These are phyloP conservation scores for Melikaiella ostensackeni DNA, from an alignment of 2,888 invertebrate genomes.

Conservation along the genomic window DNA sequence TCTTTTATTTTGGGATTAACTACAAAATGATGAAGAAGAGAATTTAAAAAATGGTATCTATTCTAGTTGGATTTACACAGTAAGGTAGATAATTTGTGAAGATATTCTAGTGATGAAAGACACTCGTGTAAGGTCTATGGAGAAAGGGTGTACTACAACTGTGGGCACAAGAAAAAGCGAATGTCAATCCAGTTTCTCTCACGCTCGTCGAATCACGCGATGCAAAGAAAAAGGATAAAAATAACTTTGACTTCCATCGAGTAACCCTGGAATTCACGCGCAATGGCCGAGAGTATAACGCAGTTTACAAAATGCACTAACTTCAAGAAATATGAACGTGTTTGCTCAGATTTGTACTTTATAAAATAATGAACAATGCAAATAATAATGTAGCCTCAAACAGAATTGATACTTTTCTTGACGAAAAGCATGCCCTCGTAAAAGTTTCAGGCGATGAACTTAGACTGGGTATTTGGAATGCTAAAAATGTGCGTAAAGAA, in stretches of 20 bases:
- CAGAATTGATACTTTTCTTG: too few species aligned
- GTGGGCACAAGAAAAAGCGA: slow-evolving; percentile 28
- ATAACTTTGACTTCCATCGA: slow-evolving; percentile 33
- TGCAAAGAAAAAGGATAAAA: slow-evolving; percentile 41
- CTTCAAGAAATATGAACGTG: slow-evolving; percentile 1
- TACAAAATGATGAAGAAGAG: too few species aligned
- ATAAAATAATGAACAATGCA: too few species aligned
- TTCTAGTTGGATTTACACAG: background rate
- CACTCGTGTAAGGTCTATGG: background rate
- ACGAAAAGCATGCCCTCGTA: too few species aligned
- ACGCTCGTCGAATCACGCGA: slow-evolving; percentile 44
- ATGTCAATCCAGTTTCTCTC: slow-evolving; percentile 44
- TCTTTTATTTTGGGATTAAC: too few species aligned
- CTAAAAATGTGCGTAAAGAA: too few species aligned
- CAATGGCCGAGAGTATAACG: slow-evolving; percentile 21
- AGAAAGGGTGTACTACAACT: slow-evolving; percentile 20
- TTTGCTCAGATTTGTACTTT: background rate
- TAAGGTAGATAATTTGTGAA: background rate
- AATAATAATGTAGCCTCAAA: too few species aligned
- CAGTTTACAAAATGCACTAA: background rate
- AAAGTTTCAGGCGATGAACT: too few species aligned
- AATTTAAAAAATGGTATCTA: too few species aligned
- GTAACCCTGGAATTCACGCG: slow-evolving; percentile 39
- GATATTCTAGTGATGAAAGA: background rate
- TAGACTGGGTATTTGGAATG: too few species aligned